Evolutionary conservation across 1,140 invertebrate genomes (phyloP).

Genomic region (Caerostris darwini): DNA sequence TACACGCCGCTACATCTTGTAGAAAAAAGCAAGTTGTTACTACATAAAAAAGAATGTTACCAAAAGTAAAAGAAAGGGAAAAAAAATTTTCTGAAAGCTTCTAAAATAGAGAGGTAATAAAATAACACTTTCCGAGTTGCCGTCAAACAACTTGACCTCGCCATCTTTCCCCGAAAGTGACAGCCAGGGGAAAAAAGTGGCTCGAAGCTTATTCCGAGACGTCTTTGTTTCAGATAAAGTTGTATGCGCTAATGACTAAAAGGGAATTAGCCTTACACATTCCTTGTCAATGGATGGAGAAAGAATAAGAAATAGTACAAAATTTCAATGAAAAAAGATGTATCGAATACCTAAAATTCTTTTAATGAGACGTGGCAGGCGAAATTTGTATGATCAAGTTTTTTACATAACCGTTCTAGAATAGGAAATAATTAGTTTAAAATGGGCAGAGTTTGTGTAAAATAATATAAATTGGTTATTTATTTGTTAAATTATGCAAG

Average conservation of each 20-base stretch:
- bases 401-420: no score
- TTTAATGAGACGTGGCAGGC: not conserved
- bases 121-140: slow-evolving; percentile 57
- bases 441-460: not conserved
- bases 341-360: not conserved
- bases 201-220: no score
- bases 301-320: not conserved
- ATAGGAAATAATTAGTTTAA: no score
- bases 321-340: not conserved
- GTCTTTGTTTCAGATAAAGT: no score
- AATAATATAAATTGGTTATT: not conserved
- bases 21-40: not conserved
- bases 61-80: not conserved
- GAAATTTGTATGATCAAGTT: not conserved
- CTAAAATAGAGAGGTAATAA: slow-evolving; percentile 41
- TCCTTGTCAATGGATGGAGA: slow-evolving; percentile 19
- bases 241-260: slow-evolving; percentile 53
- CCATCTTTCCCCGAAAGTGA: slow-evolving; percentile 37
- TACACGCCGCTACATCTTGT: not conserved
- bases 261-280: slow-evolving; percentile 45
- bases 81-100: not conserved
- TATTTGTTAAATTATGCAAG: not conserved
- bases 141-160: slow-evolving; percentile 54
- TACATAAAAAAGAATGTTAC: not conserved
- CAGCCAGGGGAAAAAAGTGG: not conserved